Evolutionary conservation across 92 coral and sea anemone genomes (phyloP).

Genomic region (Zoanthus sociatus): DNA sequence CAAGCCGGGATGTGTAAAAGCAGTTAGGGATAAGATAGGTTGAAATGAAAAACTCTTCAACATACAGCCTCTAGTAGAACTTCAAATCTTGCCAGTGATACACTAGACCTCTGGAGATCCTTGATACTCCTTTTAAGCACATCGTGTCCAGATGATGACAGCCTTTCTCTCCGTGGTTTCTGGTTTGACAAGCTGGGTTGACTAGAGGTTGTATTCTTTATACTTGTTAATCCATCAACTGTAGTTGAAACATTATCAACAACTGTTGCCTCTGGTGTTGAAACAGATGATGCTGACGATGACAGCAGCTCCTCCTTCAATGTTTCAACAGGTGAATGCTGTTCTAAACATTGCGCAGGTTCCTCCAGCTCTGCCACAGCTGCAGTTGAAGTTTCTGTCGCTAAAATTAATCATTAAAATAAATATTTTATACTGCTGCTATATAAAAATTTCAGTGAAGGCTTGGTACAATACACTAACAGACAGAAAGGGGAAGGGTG

Average conservation of each 20-base stretch:
- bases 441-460: no score
- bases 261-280: conserved; percentile 35
- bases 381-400: not conserved
- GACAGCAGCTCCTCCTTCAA: not conserved
- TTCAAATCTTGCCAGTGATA: conserved; percentile 91
- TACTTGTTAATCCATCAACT: not conserved
- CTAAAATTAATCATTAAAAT: not conserved
- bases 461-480: no score
- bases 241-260: conserved; percentile 22
- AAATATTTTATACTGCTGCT: not conserved
- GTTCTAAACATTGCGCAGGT: conserved; percentile 5
- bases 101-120: conserved; percentile 91
- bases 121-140: conserved; percentile 86
- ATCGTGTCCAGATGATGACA: conserved; percentile 79
- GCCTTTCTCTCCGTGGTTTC: conserved; percentile 59
- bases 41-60: not conserved
- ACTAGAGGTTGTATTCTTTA: not conserved
- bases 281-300: not conserved
- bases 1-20: not conserved
- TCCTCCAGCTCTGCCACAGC: not conserved
- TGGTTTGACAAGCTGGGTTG: conserved; percentile 40
- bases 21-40: not conserved
- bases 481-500: no score
- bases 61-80: conserved; percentile 88
- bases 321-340: not conserved